These are phyloP conservation scores for Eonycteris spelaea DNA, from an alignment of 2,113 vertebrate genomes.

Conservation along the genomic window DNA sequence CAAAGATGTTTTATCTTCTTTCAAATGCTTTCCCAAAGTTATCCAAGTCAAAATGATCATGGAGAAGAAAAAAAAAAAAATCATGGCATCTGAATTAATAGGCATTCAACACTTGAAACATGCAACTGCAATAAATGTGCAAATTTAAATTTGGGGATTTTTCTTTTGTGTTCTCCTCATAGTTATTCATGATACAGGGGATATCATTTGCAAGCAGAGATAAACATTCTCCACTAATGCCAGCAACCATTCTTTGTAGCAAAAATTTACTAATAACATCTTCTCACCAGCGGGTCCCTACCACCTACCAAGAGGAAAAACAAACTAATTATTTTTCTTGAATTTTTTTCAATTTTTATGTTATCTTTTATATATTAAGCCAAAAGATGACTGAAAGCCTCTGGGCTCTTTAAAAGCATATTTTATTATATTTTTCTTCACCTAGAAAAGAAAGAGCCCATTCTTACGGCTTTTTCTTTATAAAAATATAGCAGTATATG, in stretches of 20 bases:
- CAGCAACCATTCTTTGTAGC: constrained; percentile 49
- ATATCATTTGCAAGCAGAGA: constrained; percentile 56
- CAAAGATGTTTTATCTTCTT: constrained; percentile 32
- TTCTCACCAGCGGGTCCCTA: constrained; percentile 59
- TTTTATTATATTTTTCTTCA: constrained; percentile 35
- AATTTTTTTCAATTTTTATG: constrained; percentile 34
- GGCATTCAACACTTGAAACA: constrained; percentile 44
- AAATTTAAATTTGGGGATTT: constrained; percentile 53
- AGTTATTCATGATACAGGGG: constrained; percentile 62
- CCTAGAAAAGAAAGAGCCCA: neutral
- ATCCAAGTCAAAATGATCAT: constrained; percentile 46
- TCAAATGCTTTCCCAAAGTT: constrained; percentile 38
- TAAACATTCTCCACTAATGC: constrained; percentile 56
- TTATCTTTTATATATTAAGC: constrained; percentile 51
- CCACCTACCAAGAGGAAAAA: constrained; percentile 61
- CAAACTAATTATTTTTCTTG: constrained; percentile 59
- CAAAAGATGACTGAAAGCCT: constrained; percentile 38
- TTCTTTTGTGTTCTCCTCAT: constrained; percentile 56
- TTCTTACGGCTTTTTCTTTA: neutral
- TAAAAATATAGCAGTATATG: constrained; percentile 15
- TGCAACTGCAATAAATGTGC: constrained; percentile 11
- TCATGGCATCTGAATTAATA: constrained; percentile 33
- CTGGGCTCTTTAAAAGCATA: constrained; percentile 37
- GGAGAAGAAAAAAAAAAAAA: constrained; percentile 47
- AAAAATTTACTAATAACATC: constrained; percentile 67